These are phyloP conservation scores for Myripristis jacobus DNA, from an alignment of 2,797 vertebrate genomes.

Conservation along the genomic window DNA sequence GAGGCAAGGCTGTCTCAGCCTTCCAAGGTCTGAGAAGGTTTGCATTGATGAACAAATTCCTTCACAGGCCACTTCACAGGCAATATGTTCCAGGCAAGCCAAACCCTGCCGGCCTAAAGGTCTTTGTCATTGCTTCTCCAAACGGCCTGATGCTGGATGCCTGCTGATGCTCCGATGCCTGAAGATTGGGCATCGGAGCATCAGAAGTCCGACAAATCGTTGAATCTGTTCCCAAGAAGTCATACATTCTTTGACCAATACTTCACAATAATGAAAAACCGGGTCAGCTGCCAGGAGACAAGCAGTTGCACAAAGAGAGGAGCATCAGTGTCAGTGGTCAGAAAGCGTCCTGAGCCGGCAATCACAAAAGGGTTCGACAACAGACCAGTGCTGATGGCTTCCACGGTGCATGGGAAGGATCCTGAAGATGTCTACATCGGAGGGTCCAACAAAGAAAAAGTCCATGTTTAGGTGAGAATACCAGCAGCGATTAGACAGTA, in stretches of 20 bases:
- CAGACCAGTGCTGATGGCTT: no score
- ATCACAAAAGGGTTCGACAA: no score
- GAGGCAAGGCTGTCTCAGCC: slow-evolving; percentile 33
- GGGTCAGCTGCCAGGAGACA: no score
- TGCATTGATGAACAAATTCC: slow-evolving; percentile 44
- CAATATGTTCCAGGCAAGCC: slow-evolving; percentile 46
- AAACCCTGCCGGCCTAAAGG: slow-evolving; percentile 43
- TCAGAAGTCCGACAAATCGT: no score
- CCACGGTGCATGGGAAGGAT: background rate
- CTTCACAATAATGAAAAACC: no score
- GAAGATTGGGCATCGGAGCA: no score
- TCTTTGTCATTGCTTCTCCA: slow-evolving; percentile 52
- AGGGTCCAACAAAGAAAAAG: slow-evolving; percentile 49
- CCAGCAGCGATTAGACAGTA: slow-evolving; percentile 44
- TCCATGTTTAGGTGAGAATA: slow-evolving; percentile 44
- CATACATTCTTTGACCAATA: no score
- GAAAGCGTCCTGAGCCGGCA: no score
- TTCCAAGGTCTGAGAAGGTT: slow-evolving; percentile 26
- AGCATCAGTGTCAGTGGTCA: no score
- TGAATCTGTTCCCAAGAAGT: no score
- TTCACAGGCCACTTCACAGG: slow-evolving; percentile 42
- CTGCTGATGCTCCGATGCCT: no score
- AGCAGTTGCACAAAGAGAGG: no score
- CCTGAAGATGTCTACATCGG: slow-evolving; percentile 10
- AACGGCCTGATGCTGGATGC: slow-evolving; percentile 42